Evolutionary conservation across 2,888 invertebrate genomes (phyloP), one percentile per base, ranked within the genome.

Genomic region (Papilio protenor): DNA sequence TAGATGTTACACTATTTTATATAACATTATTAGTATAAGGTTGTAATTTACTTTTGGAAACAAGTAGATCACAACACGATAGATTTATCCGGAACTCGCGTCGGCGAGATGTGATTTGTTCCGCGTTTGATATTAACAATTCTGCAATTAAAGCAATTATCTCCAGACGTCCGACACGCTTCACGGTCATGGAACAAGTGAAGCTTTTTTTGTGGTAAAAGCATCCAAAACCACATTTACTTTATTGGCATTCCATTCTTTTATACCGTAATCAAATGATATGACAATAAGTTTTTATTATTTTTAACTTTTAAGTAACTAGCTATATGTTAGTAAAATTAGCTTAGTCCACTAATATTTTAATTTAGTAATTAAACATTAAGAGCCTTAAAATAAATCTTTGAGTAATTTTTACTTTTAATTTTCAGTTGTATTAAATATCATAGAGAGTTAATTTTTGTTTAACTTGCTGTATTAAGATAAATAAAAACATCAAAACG

Each of bases 141-240:
- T 87, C 84, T 85, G 87, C 88, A 90, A 91, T 92, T 90, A 89
- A 87, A 87, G 85, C 84, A 88, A 90, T 92, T 85, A 89, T 88
- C 85, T 88, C 84, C 83, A 86, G 81, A 80, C 82, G 85, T 89
- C 86, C 83, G 91, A 85, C 86, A 90, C 86, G 92, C 90, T 91
- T 87, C 87, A 87, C 83, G 89, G 89, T 89, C 90, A 89, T 89
- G 90, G 82, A 87, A 88, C 74, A 55, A 55, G 77, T 73, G 33
- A 75, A 77, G 66, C 70, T 78, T 82, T 85, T 82, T 82, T 77
- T 73, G 61, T 83, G 81, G 80, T 77, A 76, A 75, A 83, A 82
- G 75, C 80, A 82, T 75, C 40, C 81, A 72, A 81, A 78, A 78
- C 76, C 77, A 79, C 76, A 76, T 75, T 80, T 81, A 66, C 57